phyloP scores from a whole-genome alignment of 2,113 vertebrate genomes.

The Apteryx owenii region DNA sequence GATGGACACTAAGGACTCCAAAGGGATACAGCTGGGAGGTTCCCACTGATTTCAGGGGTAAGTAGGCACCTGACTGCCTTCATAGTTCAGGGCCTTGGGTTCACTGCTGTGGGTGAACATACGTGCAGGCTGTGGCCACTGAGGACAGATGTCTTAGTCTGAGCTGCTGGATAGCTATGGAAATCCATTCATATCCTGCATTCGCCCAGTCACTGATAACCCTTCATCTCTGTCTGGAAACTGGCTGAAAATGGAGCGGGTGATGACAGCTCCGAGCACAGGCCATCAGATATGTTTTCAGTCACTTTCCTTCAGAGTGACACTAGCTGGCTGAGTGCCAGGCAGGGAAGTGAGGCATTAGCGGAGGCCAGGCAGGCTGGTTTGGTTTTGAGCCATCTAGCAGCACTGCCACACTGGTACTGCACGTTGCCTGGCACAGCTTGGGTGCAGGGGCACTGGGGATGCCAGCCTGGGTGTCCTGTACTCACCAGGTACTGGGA shows the following conservation, averaged over 20 bases:
- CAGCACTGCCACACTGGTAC: background rate
- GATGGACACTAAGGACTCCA: background rate
- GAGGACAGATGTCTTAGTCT: background rate
- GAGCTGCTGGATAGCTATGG: background rate
- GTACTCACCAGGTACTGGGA: background rate
- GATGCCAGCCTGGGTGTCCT: background rate
- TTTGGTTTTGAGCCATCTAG: background rate
- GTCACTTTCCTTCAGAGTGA: background rate
- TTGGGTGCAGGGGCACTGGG: background rate
- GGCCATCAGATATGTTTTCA: background rate
- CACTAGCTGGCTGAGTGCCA: background rate
- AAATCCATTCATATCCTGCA: background rate
- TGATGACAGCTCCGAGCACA: background rate
- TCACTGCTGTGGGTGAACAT: background rate
- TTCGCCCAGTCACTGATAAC: background rate
- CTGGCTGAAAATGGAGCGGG: background rate
- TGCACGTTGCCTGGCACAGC: background rate
- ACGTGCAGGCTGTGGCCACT: background rate
- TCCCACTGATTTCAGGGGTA: background rate
- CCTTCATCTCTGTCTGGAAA: background rate
- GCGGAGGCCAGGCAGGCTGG: background rate
- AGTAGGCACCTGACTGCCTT: background rate
- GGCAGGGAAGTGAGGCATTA: background rate
- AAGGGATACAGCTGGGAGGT: background rate
- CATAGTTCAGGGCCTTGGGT: background rate